Evolutionary conservation across 2,113 vertebrate species (phyloP), one percentile per base, ranked within the genome.

Genomic region (Rhinoderma darwinii): DNA sequence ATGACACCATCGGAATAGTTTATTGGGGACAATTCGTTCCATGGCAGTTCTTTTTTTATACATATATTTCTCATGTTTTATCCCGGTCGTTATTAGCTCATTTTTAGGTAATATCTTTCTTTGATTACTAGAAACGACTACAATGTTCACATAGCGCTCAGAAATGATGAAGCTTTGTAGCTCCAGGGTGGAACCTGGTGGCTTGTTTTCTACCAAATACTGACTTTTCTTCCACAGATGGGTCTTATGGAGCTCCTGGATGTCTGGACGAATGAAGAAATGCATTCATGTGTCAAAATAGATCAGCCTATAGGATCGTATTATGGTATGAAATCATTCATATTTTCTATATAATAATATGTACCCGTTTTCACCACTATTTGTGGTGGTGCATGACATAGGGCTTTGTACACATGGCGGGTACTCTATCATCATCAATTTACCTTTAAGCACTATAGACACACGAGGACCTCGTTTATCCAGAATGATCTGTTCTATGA

Each of bases 1-100:
- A 35, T 43, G 37, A 47, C 81, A 84, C 88, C 88, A 88, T 2
- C 77, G 81, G 75, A 89, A 89, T 12, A 89, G 56, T 17, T 76
- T 70, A 59, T 80, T 54, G 25, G 30, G 59, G 4, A 30, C n/a
- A n/a, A 79, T 68, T 2, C 27, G 51, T n/a, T 86, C 84, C 61
- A 86, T n/a, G n/a, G n/a, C n/a, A n/a, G n/a, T n/a, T n/a, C n/a
- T n/a, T n/a, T n/a, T n/a, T n/a, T n/a, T n/a, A n/a, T n/a, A n/a
- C n/a, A n/a, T n/a, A n/a, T n/a, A n/a, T n/a, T n/a, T n/a, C n/a
- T n/a, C n/a, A n/a, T n/a, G n/a, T n/a, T n/a, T n/a, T n/a, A 63
- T 82, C 43, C 70, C n/a, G n/a, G n/a, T n/a, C n/a, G n/a, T n/a
- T n/a, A n/a, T n/a, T n/a, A n/a, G n/a, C n/a, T n/a, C n/a, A n/a